Evolutionary conservation across 2,888 invertebrate genomes (phyloP).

Genomic region (Drosophila koepferae): DNA sequence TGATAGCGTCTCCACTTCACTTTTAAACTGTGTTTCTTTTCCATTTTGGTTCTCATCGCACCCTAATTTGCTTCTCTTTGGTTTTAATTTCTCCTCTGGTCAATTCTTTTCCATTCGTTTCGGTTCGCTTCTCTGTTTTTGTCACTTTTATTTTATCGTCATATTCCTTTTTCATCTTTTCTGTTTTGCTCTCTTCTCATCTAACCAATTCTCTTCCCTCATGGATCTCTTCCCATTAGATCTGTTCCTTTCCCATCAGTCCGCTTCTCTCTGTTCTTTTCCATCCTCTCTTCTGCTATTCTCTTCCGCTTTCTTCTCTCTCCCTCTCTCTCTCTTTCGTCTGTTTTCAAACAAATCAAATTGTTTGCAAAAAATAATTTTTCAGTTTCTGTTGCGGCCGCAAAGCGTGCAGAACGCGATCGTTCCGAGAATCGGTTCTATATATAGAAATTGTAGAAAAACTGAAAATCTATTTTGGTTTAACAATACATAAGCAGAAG

Average conservation of each 20-base stretch:
- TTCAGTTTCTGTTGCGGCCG: slow-evolving; percentile 59
- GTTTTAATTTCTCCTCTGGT: no score
- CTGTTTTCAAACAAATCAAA: slow-evolving; percentile 18
- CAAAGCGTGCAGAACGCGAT: slow-evolving; percentile 32
- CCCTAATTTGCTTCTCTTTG: no score
- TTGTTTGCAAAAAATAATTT: slow-evolving; percentile 35
- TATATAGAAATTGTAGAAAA: slow-evolving; percentile 56
- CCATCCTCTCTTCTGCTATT: no score
- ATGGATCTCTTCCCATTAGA: not conserved
- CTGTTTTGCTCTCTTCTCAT: not conserved
- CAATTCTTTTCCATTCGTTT: no score
- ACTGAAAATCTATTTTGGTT: slow-evolving; percentile 62
- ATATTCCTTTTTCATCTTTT: not conserved
- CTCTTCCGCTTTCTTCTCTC: not conserved
- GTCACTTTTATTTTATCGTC: not conserved
- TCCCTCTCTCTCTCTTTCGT: not conserved
- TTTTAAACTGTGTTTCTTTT: no score
- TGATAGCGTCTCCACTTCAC: no score
- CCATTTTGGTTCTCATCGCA: not conserved
- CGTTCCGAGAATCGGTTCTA: slow-evolving; percentile 16
- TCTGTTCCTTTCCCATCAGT: not conserved
- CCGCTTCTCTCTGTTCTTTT: not conserved
- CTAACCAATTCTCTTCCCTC: not conserved
- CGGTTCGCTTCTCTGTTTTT: not conserved
- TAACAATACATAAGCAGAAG: slow-evolving; percentile 1